These are phyloP conservation scores for Meloidogyne chitwoodi DNA, from an alignment of 1,140 invertebrate species.

Conservation along the genomic window DNA sequence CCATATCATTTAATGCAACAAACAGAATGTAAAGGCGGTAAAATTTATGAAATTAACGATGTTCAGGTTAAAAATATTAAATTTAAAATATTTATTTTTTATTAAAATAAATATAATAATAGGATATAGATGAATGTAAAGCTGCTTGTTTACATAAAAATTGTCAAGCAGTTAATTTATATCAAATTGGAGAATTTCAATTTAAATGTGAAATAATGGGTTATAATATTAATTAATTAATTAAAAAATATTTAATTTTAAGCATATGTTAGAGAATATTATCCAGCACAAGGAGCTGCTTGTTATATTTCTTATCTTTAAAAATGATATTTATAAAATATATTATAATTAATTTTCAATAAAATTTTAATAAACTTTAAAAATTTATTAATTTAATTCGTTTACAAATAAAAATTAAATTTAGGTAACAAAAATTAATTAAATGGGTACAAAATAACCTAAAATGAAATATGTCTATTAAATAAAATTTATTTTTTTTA, in stretches of 20 bases:
- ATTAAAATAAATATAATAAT: conserved; percentile 25
- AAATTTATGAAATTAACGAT: conserved; percentile 46
- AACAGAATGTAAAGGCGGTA: conserved; percentile 43
- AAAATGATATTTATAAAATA: no score
- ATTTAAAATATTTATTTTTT: not conserved
- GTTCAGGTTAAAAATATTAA: conserved; percentile 27
- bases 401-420: no score
- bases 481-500: not conserved
- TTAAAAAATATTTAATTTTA: not conserved
- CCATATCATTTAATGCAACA: conserved; percentile 46
- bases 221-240: not conserved
- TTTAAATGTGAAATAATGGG: conserved; percentile 49
- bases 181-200: conserved; percentile 46
- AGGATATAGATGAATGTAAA: conserved; percentile 49
- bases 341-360: no score
- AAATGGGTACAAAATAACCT: not conserved
- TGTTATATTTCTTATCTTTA: conserved; percentile 43
- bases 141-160: conserved; percentile 43
- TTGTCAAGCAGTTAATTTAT: conserved; percentile 43
- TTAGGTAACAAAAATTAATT: no score
- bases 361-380: no score
- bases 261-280: conserved; percentile 37
- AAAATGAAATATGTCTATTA: not conserved
- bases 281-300: conserved; percentile 43
- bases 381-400: no score